phyloP scores from a whole-genome alignment of 2,797 vertebrate genomes.

The Ciconia nigra region DNA sequence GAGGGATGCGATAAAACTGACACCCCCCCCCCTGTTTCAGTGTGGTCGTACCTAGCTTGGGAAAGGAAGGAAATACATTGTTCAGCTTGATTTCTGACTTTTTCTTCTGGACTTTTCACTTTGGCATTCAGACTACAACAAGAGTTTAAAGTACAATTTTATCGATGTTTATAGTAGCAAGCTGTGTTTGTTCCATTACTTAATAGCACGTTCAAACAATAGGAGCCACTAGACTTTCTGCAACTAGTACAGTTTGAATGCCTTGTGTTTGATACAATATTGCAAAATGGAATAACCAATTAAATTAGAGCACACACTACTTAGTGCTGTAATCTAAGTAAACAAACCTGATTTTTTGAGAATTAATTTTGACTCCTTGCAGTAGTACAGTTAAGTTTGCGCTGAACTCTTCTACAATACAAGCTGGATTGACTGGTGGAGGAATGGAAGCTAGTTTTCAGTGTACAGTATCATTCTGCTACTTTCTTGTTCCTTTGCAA shows the following conservation, averaged over 20 bases:
- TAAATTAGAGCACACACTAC: not conserved
- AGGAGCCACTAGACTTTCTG: not conserved
- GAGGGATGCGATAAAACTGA: not conserved
- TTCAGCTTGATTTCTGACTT: not conserved
- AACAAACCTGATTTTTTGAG: not conserved
- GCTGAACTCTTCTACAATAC: not conserved
- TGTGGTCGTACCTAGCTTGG: not conserved
- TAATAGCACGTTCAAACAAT: not conserved
- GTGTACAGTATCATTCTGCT: not conserved
- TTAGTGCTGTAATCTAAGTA: not conserved
- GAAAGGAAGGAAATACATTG: not conserved
- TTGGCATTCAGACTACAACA: not conserved
- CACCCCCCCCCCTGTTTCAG: not conserved
- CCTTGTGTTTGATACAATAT: not conserved
- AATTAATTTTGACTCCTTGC: not conserved
- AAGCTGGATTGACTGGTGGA: not conserved
- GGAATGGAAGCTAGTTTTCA: not conserved
- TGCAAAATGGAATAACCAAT: not conserved
- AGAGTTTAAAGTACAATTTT: not conserved
- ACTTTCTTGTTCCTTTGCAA: not conserved
- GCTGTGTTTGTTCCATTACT: not conserved
- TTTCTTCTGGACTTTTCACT: not conserved
- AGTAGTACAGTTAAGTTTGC: not conserved
- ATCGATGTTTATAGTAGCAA: not conserved
- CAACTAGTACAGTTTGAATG: not conserved